phyloP scores from a whole-genome alignment of 1,140 invertebrate genomes.

The Drosophila elegans region DNA sequence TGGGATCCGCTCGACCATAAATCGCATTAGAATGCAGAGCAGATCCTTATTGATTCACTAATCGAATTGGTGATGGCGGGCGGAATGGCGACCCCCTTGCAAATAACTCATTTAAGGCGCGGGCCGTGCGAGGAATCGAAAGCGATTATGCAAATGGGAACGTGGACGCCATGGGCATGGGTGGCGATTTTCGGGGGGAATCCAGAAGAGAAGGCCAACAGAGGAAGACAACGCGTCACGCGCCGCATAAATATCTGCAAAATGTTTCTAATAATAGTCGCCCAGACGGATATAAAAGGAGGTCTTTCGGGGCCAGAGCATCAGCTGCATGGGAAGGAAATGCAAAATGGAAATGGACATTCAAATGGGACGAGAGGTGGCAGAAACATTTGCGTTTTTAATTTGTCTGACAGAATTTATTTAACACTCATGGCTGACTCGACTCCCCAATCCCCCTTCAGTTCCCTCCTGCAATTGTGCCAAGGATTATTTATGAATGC shows the following conservation, averaged over 20 bases:
- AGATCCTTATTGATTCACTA: constrained; percentile 83
- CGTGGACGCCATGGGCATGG: constrained; percentile 34
- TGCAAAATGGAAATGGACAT: constrained; percentile 27
- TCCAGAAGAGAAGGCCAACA: not conserved
- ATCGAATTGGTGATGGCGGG: constrained; percentile 50
- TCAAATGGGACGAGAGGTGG: constrained; percentile 2
- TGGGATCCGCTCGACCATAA: constrained; percentile 38
- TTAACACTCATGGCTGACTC: constrained; percentile 60
- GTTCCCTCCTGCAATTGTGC: constrained; percentile 38
- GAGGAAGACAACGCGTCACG: constrained; percentile 55
- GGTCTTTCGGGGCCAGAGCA: constrained; percentile 12
- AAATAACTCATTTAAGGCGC: constrained; percentile 80
- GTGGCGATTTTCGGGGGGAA: constrained; percentile 5
- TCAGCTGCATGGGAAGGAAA: constrained; percentile 44
- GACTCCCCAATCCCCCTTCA: not conserved
- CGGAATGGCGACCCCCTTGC: constrained; percentile 64
- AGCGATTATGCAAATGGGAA: constrained; percentile 78
- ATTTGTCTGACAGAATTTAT: constrained; percentile 73
- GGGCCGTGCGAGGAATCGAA: constrained; percentile 76
- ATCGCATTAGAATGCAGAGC: constrained; percentile 76
- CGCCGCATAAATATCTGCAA: constrained; percentile 76
- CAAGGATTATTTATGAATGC: constrained; percentile 57
- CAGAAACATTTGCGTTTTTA: constrained; percentile 53
- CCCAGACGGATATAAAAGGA: constrained; percentile 25
- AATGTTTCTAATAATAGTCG: constrained; percentile 74